phyloP scores from a whole-genome alignment of 2,797 vertebrate species.

The Leucoraja ocellata region DNA sequence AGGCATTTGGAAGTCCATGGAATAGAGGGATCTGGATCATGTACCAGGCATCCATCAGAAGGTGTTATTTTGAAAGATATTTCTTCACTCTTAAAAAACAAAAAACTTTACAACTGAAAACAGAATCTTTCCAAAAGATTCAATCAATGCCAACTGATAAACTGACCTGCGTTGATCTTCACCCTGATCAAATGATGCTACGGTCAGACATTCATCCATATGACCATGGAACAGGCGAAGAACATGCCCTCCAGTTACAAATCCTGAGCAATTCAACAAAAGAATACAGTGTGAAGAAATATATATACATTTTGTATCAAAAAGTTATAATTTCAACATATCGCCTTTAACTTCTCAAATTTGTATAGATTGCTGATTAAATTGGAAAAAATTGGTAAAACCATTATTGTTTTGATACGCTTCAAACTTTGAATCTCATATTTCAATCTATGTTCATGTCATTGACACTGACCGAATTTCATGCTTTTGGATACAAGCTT shows the following conservation, averaged over 20 bases:
- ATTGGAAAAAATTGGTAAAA: no score
- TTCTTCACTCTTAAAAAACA: not conserved
- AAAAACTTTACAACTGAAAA: not conserved
- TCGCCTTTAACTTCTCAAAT: no score
- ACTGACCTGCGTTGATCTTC: conserved; percentile 80
- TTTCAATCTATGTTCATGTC: not conserved
- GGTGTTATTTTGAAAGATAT: no score
- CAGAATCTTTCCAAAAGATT: not conserved
- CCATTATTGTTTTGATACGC: not conserved
- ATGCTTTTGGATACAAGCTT: not conserved
- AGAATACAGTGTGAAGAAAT: not conserved
- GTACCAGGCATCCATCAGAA: not conserved
- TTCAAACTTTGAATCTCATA: not conserved
- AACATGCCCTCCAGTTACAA: conserved; percentile 78
- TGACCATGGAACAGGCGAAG: conserved; percentile 85
- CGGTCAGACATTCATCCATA: conserved; percentile 88
- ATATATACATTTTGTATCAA: not conserved
- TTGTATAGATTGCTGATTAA: not conserved
- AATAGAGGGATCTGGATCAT: no score
- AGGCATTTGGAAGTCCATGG: no score
- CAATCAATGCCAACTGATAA: not conserved
- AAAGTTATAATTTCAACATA: not conserved
- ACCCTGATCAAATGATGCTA: conserved; percentile 74
- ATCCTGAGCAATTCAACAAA: conserved; percentile 57
- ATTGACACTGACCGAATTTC: not conserved